A percentile compares a stretch with the other conserved stretches of the same genome.
Evolutionary conservation across 2,113 vertebrate genomes (phyloP).

Genomic region (Oryzias woworae): DNA sequence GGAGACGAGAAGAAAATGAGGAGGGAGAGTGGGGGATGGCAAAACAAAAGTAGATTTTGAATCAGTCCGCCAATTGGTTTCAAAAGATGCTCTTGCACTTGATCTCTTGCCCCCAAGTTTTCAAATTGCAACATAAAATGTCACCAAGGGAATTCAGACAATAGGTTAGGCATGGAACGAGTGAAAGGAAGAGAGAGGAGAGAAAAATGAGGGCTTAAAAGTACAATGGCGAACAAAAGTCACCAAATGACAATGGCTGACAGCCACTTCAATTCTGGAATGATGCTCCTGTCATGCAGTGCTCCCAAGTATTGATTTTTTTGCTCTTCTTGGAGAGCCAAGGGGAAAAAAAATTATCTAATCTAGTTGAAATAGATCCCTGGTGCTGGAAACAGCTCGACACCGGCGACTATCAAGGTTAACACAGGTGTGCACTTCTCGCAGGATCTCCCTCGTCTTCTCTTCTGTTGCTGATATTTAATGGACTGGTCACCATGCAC

Average conservation of each 20-base stretch:
- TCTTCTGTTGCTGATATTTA: conserved; percentile 77
- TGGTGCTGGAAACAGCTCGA: conserved; percentile 67
- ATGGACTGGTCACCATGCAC: conserved; percentile 85
- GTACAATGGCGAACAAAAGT: conserved; percentile 92
- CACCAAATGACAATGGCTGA: conserved; percentile 92
- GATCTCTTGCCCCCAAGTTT: conserved; percentile 81
- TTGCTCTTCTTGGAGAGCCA: conserved; percentile 36
- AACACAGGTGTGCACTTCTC: conserved; percentile 94
- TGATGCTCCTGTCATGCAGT: conserved; percentile 91
- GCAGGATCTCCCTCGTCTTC: conserved; percentile 86
- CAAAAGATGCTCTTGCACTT: conserved; percentile 79
- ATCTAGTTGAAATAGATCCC: conserved; percentile 87
- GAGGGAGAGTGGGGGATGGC: conserved; percentile 47
- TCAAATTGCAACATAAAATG: conserved; percentile 80
- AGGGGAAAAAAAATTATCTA: conserved; percentile 75
- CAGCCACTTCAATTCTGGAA: conserved; percentile 95
- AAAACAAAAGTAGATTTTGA: conserved; percentile 73
- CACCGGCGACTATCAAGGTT: conserved; percentile 90
- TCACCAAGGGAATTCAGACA: conserved; percentile 84
- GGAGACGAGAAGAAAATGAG: conserved; percentile 62
- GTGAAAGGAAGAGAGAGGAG: conserved; percentile 61
- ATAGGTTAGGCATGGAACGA: conserved; percentile 70
- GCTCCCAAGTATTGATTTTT: conserved; percentile 94
- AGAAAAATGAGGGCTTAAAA: conserved; percentile 97
- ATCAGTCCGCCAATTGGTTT: conserved; percentile 67